These are phyloP conservation scores for Charaxes varanes DNA, from an alignment of 1,140 invertebrate genomes.

Conservation along the genomic window DNA sequence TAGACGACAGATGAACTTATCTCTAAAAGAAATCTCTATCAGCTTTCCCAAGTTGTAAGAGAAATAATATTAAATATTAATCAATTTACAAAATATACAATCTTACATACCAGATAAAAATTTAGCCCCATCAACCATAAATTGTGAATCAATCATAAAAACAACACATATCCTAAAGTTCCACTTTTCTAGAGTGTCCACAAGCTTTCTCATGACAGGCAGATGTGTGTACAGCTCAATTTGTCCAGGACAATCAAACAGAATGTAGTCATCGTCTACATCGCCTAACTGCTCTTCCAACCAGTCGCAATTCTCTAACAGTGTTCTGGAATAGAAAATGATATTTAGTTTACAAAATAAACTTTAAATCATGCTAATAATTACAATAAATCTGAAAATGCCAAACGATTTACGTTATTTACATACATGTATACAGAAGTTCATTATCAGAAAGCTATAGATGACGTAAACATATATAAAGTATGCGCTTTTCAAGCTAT, in stretches of 20 bases:
- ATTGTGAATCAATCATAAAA: constrained; percentile 96
- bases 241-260: constrained; percentile 99
- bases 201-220: constrained; percentile 89
- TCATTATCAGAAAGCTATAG: no score
- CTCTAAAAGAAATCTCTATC: no score
- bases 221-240: constrained; percentile 99
- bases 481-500: no score
- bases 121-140: constrained; percentile 96
- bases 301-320: constrained; percentile 94
- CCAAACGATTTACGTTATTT: no score
- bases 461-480: no score
- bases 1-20: no score
- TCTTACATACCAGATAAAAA: constrained; percentile 84
- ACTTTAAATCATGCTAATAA: background rate
- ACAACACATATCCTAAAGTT: constrained; percentile 94
- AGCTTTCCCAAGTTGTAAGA: no score
- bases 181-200: constrained; percentile 88
- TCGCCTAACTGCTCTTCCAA: constrained; percentile 87
- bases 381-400: background rate
- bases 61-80: no score
- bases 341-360: background rate
- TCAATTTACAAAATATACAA: constrained; percentile 5
- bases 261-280: constrained; percentile 92
- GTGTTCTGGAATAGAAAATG: constrained; percentile 77
- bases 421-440: no score